Conservation (phyloP, 2,888 invertebrate genomes). For the Branchellion lobata region DNA sequence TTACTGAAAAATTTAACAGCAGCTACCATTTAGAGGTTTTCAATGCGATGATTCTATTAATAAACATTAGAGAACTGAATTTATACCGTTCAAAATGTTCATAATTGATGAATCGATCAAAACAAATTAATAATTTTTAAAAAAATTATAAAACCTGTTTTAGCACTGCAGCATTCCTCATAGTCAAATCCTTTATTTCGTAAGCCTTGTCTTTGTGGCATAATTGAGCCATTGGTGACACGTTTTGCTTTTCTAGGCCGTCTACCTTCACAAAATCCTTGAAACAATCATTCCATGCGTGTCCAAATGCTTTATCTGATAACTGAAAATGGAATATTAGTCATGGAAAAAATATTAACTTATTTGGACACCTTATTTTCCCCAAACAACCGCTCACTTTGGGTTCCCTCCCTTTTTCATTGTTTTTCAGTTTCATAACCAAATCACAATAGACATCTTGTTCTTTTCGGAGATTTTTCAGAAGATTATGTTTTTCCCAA, state of each 20-base stretch:
- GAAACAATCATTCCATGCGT: conserved; percentile 9
- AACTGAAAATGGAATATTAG: too few relatives aligned
- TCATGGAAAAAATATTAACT: too few relatives aligned
- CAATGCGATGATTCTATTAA: too few relatives aligned
- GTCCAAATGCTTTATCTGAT: not conserved
- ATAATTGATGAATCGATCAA: too few relatives aligned
- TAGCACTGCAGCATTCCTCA: not conserved
- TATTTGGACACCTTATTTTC: too few relatives aligned
- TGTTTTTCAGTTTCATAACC: not conserved
- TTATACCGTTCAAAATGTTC: too few relatives aligned
- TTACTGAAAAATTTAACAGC: too few relatives aligned
- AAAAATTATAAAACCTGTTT: not conserved
- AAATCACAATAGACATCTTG: not conserved
- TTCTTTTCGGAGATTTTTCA: not conserved
- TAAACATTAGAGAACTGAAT: too few relatives aligned
- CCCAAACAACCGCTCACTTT: too few relatives aligned
- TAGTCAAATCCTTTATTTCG: not conserved
- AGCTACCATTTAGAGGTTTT: too few relatives aligned
- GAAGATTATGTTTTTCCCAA: not conserved
- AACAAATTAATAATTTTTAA: too few relatives aligned
- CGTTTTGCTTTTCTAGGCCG: not conserved
- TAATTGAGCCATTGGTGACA: too few relatives aligned
- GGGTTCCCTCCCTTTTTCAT: not conserved
- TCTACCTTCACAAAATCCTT: not conserved
- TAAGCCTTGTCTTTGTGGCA: not conserved